Conservation (phyloP, 1,140 invertebrate genomes). For the Trichonephila clavipes region DNA sequence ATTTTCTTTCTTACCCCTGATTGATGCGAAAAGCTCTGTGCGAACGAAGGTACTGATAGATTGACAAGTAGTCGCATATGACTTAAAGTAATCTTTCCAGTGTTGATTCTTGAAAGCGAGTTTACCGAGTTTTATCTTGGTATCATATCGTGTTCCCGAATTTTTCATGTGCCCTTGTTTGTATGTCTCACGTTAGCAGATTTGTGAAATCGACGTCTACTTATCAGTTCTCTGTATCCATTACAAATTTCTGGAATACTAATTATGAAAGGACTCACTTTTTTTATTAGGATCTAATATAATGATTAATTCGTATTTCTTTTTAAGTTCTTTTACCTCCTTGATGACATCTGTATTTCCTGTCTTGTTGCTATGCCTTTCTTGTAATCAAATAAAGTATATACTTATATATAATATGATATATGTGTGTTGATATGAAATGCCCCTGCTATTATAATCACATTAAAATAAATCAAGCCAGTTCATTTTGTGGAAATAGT, state of each 20-base stretch:
- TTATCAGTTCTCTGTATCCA: neutral
- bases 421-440: too few species aligned
- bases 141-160: neutral
- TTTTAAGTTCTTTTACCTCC: too few species aligned
- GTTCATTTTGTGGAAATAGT: too few species aligned
- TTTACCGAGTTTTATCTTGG: slow-evolving; percentile 8
- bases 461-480: too few species aligned
- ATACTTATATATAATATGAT: too few species aligned
- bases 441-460: too few species aligned
- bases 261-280: neutral
- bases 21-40: slow-evolving; percentile 8
- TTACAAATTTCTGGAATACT: neutral
- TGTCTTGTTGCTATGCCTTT: too few species aligned
- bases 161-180: neutral
- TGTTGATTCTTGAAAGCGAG: slow-evolving; percentile 12
- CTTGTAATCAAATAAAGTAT: too few species aligned
- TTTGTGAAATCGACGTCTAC: neutral
- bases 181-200: neutral
- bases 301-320: neutral
- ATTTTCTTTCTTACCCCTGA: neutral
- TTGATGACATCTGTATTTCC: too few species aligned
- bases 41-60: slow-evolving; percentile 5
- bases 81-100: neutral
- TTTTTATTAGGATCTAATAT: neutral
- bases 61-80: slow-evolving; percentile 19